A percentile compares a stretch with the other conserved stretches of the same genome.
Conservation (phyloP, 1,140 invertebrate species). For the Lordiphosa clarofinis region DNA sequence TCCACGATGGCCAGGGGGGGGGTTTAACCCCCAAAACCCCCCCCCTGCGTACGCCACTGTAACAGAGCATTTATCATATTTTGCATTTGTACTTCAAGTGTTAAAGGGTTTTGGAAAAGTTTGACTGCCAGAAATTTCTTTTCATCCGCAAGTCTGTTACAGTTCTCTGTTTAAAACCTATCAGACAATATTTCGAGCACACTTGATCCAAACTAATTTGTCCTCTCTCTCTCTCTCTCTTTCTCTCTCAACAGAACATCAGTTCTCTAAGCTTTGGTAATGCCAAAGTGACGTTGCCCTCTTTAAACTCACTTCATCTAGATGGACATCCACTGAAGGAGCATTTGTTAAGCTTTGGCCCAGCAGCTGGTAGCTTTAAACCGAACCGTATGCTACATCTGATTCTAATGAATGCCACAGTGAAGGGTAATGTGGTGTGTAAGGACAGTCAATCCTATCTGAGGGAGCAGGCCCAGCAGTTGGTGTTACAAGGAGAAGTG, state of each 20-base stretch:
- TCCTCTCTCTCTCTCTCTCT: not conserved
- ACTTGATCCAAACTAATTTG: not conserved
- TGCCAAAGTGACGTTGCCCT: constrained; percentile 36
- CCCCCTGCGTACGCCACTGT: too few relatives aligned
- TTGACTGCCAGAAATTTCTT: too few relatives aligned
- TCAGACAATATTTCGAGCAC: too few relatives aligned
- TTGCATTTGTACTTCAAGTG: too few relatives aligned
- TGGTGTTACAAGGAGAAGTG: constrained; percentile 53
- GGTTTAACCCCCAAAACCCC: too few relatives aligned
- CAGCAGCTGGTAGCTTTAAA: too few relatives aligned
- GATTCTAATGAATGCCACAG: constrained; percentile 54
- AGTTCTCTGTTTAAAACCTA: too few relatives aligned
- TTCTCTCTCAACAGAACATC: constrained; percentile 28
- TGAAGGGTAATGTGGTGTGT: constrained; percentile 48
- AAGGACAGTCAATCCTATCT: constrained; percentile 43
- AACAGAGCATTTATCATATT: too few relatives aligned
- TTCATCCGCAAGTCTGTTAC: too few relatives aligned
- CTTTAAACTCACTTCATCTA: constrained; percentile 32
- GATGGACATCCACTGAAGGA: constrained; percentile 41
- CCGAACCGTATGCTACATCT: constrained; percentile 28
- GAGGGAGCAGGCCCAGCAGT: constrained; percentile 29
- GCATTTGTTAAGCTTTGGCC: constrained; percentile 36
- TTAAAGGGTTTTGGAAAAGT: too few relatives aligned
- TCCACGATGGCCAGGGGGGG: too few relatives aligned
- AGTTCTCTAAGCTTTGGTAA: constrained; percentile 37